Base-by-base conservation (phyloP, 2,888 invertebrate genomes). In the Monopis laevigella region DNA sequence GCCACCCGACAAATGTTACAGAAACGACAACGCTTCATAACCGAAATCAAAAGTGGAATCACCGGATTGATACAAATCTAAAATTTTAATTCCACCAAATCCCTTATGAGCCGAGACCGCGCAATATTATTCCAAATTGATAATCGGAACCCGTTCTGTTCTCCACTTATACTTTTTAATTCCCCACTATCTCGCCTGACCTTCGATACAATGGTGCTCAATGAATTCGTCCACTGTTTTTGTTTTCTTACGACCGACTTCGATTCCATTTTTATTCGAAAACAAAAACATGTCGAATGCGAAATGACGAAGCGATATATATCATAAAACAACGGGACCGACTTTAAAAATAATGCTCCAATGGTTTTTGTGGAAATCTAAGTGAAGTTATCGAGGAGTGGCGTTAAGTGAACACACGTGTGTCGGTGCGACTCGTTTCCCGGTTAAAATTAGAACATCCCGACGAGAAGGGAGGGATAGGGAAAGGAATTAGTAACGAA, bases 131-230 rank as follows among this genome's bases (percentile, higher is more conserved):
- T 74, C 75, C 74, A 78, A 77, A 77, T 75, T 73, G 73, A 73
- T 73, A 73, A 69, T 67, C 59, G 53, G 55, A 57, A 58, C 58
- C 56, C 55, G 59, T 62, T 61, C 65, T 53, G 59, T 56, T 62
- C 55, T 55, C 65, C 66, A 62, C 64, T 80, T 78, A 77, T 75
- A 80, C 78, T 78, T 80, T 78, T 78, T 78, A 77, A 78, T 77
- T 74, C 66, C 68, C 43, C 40, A 44, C 45, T 68, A 72, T 70
- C 66, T 62, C 62, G 63, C 56, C 60, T 67, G 75, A 74, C 75
- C 78, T 77, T 77, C 74, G 70, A 58, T 65, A 59, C 65, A 55
- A 59, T 62, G 65, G 40, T 36, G 62, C 62, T 65, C 65, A 64
- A 73, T 74, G 69, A 65, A 75, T 70, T 67, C 64, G 58, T 72